Evolutionary conservation across 2,888 invertebrate species (phyloP).

Genomic region (Polia nebulosa): DNA sequence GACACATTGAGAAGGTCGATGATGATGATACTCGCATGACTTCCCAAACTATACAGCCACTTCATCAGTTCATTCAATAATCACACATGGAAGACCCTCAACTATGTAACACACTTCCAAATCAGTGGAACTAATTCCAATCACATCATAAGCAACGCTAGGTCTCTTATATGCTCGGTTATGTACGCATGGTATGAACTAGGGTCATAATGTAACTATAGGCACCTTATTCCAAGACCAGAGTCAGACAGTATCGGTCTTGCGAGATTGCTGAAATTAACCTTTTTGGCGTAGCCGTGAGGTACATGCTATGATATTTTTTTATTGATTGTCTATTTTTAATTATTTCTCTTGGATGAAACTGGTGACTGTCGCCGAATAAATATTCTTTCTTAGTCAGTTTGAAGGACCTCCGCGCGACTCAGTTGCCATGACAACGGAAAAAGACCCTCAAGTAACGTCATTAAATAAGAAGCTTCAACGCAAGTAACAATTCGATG

Average conservation of each 20-base stretch:
- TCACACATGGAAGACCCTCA: background rate
- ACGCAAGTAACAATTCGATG: background rate
- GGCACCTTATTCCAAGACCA: background rate
- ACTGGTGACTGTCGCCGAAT: too few species aligned
- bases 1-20: too few species aligned
- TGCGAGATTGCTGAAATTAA: too few species aligned
- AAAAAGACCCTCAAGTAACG: background rate
- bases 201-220: background rate
- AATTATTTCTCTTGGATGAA: too few species aligned
- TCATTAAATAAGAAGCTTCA: background rate
- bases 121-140: slow-evolving; percentile 28
- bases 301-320: too few species aligned
- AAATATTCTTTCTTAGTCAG: too few species aligned
- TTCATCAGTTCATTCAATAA: slow-evolving; percentile 5
- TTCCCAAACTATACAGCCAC: background rate
- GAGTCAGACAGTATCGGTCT: too few species aligned
- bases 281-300: too few species aligned
- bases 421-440: background rate
- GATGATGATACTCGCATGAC: too few species aligned
- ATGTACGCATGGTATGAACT: background rate
- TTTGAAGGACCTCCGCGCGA: background rate
- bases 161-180: background rate
- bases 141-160: slow-evolving; percentile 17
- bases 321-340: too few species aligned
- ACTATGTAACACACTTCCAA: slow-evolving; percentile 3